Conservation (phyloP, 2,888 invertebrate species). For the Liodrosophila aerea region DNA sequence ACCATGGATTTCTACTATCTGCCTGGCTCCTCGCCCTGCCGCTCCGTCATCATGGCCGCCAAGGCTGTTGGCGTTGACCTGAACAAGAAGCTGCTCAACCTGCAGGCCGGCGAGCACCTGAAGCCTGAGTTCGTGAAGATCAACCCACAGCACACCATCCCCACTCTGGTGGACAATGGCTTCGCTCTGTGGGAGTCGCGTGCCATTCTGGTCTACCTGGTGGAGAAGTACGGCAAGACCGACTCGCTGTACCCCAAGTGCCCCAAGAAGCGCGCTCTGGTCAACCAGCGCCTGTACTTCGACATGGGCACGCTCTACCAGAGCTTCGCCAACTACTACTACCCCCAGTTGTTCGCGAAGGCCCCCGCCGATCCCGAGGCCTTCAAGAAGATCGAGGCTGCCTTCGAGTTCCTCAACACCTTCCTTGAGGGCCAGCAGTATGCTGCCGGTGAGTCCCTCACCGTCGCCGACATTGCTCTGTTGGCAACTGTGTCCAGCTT, state of each 20-base stretch:
- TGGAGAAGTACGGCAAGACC: conserved; percentile 90
- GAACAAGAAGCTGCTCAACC: conserved; percentile 85
- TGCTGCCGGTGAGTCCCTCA: conserved; percentile 88
- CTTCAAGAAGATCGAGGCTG: conserved; percentile 87
- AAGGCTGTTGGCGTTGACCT: conserved; percentile 87
- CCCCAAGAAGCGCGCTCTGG: conserved; percentile 88
- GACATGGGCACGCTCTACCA: conserved; percentile 90
- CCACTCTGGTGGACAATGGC: conserved; percentile 92
- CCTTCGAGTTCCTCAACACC: conserved; percentile 87
- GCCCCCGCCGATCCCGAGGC: conserved; percentile 87
- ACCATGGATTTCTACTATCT: conserved; percentile 86
- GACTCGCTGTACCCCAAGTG: conserved; percentile 90
- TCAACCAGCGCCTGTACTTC: conserved; percentile 91
- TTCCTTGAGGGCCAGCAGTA: conserved; percentile 88
- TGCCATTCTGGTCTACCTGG: conserved; percentile 91
- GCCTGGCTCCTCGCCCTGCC: conserved; percentile 87
- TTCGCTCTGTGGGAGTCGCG: conserved; percentile 93
- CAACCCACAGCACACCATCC: conserved; percentile 93
- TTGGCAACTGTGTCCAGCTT: conserved; percentile 87
- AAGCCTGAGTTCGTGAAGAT: conserved; percentile 88
- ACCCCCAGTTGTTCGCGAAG: conserved; percentile 86
- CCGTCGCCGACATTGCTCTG: conserved; percentile 90
- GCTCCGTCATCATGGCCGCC: conserved; percentile 86
- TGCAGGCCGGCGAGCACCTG: conserved; percentile 86
- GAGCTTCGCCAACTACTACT: conserved; percentile 88